Conservation (phyloP, 2,113 vertebrate species). For the Eurystomus gularis region DNA sequence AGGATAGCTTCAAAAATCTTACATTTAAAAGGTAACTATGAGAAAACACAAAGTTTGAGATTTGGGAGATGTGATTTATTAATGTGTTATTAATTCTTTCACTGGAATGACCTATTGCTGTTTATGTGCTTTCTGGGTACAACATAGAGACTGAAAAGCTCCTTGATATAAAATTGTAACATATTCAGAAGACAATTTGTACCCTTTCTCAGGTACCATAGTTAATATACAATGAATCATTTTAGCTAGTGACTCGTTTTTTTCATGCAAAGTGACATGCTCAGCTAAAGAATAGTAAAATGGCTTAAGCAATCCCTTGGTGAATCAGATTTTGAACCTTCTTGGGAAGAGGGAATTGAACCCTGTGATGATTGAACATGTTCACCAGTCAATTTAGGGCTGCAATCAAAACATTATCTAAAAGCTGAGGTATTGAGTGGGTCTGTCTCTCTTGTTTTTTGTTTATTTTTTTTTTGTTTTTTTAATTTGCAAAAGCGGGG, state of each 20-base stretch:
- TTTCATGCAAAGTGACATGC: neutral
- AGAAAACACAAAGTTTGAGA: neutral
- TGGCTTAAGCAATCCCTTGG: neutral
- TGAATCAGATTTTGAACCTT: neutral
- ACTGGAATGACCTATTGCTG: neutral
- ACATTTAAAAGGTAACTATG: neutral
- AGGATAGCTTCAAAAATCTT: neutral
- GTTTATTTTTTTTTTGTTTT: neutral
- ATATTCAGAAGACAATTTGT: neutral
- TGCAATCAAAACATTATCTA: neutral
- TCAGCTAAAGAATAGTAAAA: neutral
- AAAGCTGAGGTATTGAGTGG: neutral
- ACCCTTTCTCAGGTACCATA: neutral
- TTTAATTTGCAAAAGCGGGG: neutral
- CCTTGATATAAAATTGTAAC: neutral
- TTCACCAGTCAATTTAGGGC: neutral
- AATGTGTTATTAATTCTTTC: neutral
- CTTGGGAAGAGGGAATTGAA: neutral
- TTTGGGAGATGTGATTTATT: neutral
- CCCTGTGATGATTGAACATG: neutral
- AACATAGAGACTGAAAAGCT: neutral
- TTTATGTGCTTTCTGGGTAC: neutral
- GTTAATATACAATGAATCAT: neutral
- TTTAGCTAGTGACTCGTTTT: neutral
- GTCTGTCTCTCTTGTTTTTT: neutral